Percentiles rank a stretch among this genome's conserved stretches.
Conservation (phyloP, 2,888 invertebrate species). For the Drosophila phalerata region DNA sequence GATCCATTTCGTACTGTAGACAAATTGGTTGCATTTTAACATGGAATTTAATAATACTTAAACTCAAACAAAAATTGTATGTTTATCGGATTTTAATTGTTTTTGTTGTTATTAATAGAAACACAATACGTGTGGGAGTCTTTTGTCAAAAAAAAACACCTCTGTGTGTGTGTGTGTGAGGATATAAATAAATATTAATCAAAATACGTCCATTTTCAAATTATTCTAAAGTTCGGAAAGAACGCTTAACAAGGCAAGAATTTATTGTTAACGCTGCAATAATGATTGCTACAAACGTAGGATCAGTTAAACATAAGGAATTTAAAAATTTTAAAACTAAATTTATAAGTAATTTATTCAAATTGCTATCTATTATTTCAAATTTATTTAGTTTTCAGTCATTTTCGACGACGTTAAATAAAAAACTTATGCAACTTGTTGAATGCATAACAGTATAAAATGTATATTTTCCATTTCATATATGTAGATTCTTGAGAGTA, state of each 20-base stretch:
- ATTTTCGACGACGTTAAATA: not conserved
- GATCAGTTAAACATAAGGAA: no score
- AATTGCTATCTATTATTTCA: not conserved
- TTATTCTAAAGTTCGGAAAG: conserved; percentile 3
- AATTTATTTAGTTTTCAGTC: not conserved
- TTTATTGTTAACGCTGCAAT: conserved; percentile 3
- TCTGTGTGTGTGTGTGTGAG: not conserved
- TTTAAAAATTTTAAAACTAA: no score
- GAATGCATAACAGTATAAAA: conserved; percentile 14
- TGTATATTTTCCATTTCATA: not conserved
- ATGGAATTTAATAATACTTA: not conserved
- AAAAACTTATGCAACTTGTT: conserved; percentile 33
- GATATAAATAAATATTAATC: conserved; percentile 18
- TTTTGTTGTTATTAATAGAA: conserved; percentile 13
- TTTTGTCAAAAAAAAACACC: conserved; percentile 10
- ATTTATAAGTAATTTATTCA: not conserved
- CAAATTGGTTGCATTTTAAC: not conserved
- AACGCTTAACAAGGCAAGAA: not conserved
- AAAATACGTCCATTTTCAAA: not conserved
- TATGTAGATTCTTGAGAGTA: not conserved
- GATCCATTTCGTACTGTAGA: conserved; percentile 70
- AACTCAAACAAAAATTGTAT: not conserved
- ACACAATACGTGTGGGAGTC: conserved; percentile 18
- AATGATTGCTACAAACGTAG: no score
- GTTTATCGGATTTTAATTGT: not conserved